These are phyloP conservation scores for Coracopsis vasa DNA, from an alignment of 2,113 vertebrate genomes.

Conservation along the genomic window DNA sequence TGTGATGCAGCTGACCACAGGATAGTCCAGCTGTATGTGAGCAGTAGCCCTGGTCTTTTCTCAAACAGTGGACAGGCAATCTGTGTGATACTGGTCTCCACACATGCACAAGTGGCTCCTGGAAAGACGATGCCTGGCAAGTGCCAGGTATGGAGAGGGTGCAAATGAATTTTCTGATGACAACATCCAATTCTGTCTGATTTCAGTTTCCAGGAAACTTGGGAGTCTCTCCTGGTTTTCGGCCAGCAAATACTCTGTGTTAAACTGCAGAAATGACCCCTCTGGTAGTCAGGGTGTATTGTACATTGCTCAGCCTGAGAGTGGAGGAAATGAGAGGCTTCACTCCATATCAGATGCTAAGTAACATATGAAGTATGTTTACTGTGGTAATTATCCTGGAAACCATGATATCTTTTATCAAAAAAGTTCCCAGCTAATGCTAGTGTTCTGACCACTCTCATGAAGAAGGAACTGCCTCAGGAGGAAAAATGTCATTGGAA, in stretches of 20 bases:
- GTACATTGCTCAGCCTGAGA: not conserved
- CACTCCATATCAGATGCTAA: not conserved
- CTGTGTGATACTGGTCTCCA: not conserved
- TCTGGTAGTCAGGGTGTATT: not conserved
- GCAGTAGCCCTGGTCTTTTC: not conserved
- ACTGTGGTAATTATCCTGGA: not conserved
- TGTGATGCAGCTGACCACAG: not conserved
- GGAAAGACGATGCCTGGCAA: not conserved
- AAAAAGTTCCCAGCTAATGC: not conserved
- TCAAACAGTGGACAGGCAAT: not conserved
- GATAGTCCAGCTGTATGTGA: not conserved
- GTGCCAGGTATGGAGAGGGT: too few species aligned
- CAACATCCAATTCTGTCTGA: not conserved
- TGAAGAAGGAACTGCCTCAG: not conserved
- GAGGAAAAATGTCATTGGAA: not conserved
- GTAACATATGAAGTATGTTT: accelerated
- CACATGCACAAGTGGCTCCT: too few species aligned
- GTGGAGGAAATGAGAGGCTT: not conserved
- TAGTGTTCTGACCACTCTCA: not conserved
- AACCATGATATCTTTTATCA: not conserved
- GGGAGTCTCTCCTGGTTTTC: not conserved
- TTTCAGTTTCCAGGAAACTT: not conserved
- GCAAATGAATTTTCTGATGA: not conserved
- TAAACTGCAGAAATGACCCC: not conserved
- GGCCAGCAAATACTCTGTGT: not conserved